Base-by-base conservation (phyloP, 2,797 vertebrate genomes). In the Rhadinocentrus ornatus region DNA sequence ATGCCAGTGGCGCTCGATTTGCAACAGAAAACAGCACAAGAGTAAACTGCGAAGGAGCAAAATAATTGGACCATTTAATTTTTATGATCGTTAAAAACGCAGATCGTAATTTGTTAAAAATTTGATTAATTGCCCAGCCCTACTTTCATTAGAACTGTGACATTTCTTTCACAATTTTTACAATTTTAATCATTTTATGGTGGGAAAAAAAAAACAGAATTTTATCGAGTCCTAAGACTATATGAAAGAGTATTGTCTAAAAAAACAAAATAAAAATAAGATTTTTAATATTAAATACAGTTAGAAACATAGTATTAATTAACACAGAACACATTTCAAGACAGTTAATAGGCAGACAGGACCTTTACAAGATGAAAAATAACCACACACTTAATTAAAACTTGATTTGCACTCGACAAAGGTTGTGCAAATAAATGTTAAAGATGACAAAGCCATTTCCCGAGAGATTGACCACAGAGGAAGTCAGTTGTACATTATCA, bases 401-500 rank as follows among this genome's bases (percentile, higher is more conserved):
- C 80, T 75, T 72, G 52, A 78, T 78, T 79, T 69, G 31, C 26
- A 20, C 56, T 58, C 68, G 78, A 75, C 78, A 68, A 78, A 75
- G 60, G 26, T 53, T 75, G 67, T 59, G 71, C 62, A 84, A 85
- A 86, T 84, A 35, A 85, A 89, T 78, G 62, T 78, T 77, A 46
- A 62, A 71, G 73, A 78, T 70, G 62, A 86, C 70, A 82, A 76
- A 73, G 65, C 67, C 52, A 79, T 84, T 86, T 89, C 84, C 72
- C 65, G 1, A 57, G 66, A 75, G 85, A 82, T 6, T 72, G 58
- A 82, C 73, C 48, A 12, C 69, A 1, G 24, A 78, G 81, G 66
- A 83, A 78, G 68, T 83, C 44, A 75, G 88, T 78, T 84, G 75
- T 63, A 73, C 2, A 11, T 83, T 86, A 88, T 90, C 85, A 79